These are phyloP conservation scores for Luffia ferchaultella DNA, from an alignment of 2,888 invertebrate species.

Conservation along the genomic window DNA sequence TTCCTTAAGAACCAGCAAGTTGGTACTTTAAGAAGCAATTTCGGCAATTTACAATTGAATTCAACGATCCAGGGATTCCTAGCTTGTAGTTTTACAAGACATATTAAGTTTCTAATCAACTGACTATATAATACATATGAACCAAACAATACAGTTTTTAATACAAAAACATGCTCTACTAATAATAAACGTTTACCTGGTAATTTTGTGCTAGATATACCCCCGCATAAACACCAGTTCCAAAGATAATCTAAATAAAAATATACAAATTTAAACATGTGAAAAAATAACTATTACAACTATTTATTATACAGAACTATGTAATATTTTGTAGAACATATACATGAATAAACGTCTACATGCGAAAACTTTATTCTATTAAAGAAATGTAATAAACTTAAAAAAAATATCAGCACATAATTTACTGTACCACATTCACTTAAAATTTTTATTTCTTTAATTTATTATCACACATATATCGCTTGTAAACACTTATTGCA, in stretches of 20 bases:
- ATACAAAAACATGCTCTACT: no score
- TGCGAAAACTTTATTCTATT: constrained; percentile 22
- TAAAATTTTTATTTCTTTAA: no score
- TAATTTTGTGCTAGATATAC: constrained; percentile 80
- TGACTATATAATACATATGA: constrained; percentile 1
- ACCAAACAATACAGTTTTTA: not conserved
- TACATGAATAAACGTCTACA: not conserved
- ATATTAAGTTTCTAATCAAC: no score
- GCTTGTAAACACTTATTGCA: not conserved
- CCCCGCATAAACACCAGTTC: constrained; percentile 75
- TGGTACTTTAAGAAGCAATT: not conserved
- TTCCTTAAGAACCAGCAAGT: not conserved
- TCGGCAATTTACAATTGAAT: not conserved
- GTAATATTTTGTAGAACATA: not conserved
- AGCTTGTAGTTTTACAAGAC: no score
- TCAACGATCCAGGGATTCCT: no score
- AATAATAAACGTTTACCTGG: constrained; percentile 58
- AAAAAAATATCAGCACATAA: no score
- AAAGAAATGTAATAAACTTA: constrained; percentile 25
- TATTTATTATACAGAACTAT: not conserved
- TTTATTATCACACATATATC: not conserved
- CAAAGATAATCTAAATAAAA: constrained; percentile 66
- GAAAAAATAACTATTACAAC: not conserved
- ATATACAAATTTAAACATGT: not conserved
- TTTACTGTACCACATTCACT: no score